Evolutionary conservation across 2,888 invertebrate genomes (phyloP).

Genomic region (Orchestes rusci): DNA sequence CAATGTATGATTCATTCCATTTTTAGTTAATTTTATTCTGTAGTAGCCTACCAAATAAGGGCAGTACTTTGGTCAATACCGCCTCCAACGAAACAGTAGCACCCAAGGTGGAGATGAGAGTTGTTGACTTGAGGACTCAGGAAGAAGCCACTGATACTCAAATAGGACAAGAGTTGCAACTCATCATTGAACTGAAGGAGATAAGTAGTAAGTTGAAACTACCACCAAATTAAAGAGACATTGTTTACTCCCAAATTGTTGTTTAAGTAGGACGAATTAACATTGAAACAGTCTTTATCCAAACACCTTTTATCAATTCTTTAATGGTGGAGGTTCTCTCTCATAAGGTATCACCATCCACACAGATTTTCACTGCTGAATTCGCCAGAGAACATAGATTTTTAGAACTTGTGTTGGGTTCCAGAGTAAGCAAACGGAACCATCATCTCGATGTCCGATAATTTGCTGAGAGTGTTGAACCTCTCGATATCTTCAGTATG

Average conservation of each 20-base stretch:
- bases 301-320: no score
- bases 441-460: no score
- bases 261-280: no score
- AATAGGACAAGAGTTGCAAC: slow-evolving; percentile 59
- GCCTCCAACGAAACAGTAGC: slow-evolving; percentile 38
- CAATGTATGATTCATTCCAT: neutral
- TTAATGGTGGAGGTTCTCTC: no score
- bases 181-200: slow-evolving; percentile 52
- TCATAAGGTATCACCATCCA: no score
- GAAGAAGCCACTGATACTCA: slow-evolving; percentile 57
- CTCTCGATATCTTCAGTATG: no score
- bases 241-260: neutral
- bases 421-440: no score
- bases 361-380: no score
- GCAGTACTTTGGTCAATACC: slow-evolving; percentile 47
- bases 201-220: slow-evolving; percentile 17
- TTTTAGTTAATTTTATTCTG: slow-evolving; percentile 15
- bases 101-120: slow-evolving; percentile 51
- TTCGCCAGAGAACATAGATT: no score
- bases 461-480: no score
- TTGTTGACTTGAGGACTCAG: slow-evolving; percentile 51
- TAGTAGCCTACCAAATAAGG: slow-evolving; percentile 44
- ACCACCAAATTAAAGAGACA: neutral
- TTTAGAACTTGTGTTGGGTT: no score
- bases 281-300: no score